These are phyloP conservation scores for Anguilla anguilla DNA, from an alignment of 2,797 vertebrate genomes.

Conservation along the genomic window DNA sequence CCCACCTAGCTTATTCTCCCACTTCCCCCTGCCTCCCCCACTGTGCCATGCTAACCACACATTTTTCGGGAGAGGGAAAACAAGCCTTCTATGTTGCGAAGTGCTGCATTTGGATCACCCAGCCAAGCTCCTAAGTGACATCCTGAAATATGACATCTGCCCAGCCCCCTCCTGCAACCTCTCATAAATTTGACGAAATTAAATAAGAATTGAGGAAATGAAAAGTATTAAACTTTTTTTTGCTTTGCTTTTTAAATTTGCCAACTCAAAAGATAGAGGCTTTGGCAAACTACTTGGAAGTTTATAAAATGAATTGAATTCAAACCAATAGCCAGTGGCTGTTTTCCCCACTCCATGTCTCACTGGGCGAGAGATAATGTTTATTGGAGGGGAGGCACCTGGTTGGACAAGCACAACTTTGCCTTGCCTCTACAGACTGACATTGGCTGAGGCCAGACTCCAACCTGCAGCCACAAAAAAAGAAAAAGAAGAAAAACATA, in stretches of 20 bases:
- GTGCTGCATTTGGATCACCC: conserved; percentile 57
- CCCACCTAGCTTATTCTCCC: conserved; percentile 40
- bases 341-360: not conserved
- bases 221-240: not conserved
- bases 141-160: conserved; percentile 53
- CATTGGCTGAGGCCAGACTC: not conserved
- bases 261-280: not conserved
- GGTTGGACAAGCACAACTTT: too few relatives aligned
- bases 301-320: not conserved
- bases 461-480: not conserved
- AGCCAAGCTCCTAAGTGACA: conserved; percentile 43
- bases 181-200: conserved; percentile 26
- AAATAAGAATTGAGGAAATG: not conserved
- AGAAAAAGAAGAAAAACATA: too few relatives aligned
- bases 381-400: not conserved
- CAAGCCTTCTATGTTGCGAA: conserved; percentile 56
- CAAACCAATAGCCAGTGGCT: not conserved
- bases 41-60: conserved; percentile 64
- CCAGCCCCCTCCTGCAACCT: conserved; percentile 38
- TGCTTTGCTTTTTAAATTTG: not conserved
- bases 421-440: too few relatives aligned
- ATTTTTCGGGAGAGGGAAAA: conserved; percentile 61
- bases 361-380: not conserved
- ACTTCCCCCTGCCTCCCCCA: conserved; percentile 48
- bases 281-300: conserved; percentile 7